Evolutionary conservation across 2,888 invertebrate species (phyloP), one percentile per base, ranked within the genome.

Genomic region (Parnassius orleans): DNA sequence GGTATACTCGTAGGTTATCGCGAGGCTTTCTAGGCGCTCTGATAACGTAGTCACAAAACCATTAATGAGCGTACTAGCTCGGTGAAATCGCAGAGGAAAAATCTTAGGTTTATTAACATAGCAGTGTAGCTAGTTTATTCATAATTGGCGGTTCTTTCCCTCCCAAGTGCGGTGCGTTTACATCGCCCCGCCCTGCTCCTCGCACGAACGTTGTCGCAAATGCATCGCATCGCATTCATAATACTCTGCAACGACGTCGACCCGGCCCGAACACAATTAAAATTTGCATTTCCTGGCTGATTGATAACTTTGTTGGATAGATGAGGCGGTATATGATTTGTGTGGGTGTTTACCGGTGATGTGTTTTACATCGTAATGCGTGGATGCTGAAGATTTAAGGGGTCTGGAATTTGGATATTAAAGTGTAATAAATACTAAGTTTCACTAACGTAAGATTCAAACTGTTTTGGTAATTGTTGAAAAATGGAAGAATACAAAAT

Each of bases 1-100:
- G 66, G 74, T 74, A 33, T 33, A 33, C 33, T 33, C 33, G 74
- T 77, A 72, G 71, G 77, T 78, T 74, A 72, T 75, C 71, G 61
- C 68, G 72, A 78, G 72, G 78, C 84, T 89, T 86, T 87, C 86
- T 84, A 84, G 70, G 72, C 72, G 74, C 68, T 67, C 73, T 79
- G 83, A 87, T 86, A 87, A 82, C 80, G 79, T 70, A 83, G 82
- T 71, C 83, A 83, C 85, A 82, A 86, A 86, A 87, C 82, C 81
- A 86, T 86, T 86, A 88, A 87, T 87, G 84, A 86, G 81, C 77
- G 78, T 57, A 60, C 79, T 79, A 70, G 80, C 77, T 76, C 72
- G 80, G 90, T 87, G 90, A 90, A 90, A 90, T 87, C 86, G 84
- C 68, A 69, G 73, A 81, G 89, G 88, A 90, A 90, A 89, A 90